Base-by-base conservation (phyloP, 2,888 invertebrate genomes). In the Malthinus flaveolus region DNA sequence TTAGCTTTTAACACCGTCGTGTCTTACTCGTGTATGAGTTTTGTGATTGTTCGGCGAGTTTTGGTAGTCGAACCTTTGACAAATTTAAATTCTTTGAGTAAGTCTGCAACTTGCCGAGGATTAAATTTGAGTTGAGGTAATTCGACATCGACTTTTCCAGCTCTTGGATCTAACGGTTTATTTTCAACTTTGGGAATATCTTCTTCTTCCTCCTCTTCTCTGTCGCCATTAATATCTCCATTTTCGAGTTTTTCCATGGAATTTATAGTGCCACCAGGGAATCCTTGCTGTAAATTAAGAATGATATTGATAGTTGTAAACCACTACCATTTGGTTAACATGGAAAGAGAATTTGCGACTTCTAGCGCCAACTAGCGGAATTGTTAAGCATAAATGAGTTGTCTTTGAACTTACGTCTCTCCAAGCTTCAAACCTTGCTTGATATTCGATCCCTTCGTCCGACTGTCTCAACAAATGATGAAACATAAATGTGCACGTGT, bases 61-160 rank as follows among this genome's bases (percentile, higher is more conserved):
- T 83, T 84, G 0, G 83, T 80, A 11, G 81, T 83, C 3, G 84
- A 82, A 3, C 76, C 75, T 63, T 81, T 68, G 53, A 81, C 74
- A 71, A 79, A 80, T 75, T 83, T 78, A 54, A 83, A 72, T 1
- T 77, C 72, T 2, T 81, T 75, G 39, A 92, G 71, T 66, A 84
- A 77, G 1, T 78, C 73, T 0, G 84, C 83, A 4, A 93, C 75
- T 42, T 79, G 72, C 23, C 75, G 71, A 0, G 87, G 82, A 65
- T 89, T 84, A 33, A 91, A 86, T 7, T 84, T 82, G 49, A 94
- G 77, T 64, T 87, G 84, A 0, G 88, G 84, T 64, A 94, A 82
- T 45, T 82, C 80, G 3, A 91, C 91, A 78, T 91, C 83, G 1
- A 93, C 89, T 52, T 84, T 83, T 0, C 93, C 94, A 1, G 93